Evolutionary conservation across 2,888 invertebrate species (phyloP), one percentile per base, ranked within the genome.

Genomic region (Ormyrus thymus): DNA sequence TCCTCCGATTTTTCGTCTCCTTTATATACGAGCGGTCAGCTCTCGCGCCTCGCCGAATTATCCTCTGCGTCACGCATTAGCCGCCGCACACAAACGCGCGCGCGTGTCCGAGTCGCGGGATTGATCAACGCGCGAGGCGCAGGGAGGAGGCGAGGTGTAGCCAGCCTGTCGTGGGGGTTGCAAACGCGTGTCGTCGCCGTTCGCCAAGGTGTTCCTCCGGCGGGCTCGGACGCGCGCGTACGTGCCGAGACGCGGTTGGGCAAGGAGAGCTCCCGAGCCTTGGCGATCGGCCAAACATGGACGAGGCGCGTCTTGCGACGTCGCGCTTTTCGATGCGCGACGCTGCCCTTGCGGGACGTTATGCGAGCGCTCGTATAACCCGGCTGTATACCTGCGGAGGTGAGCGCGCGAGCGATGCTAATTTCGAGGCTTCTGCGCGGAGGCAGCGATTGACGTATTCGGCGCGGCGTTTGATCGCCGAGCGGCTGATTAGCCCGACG

Each of bases 271-370:
- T 7, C n/a, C 3, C 64, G 62, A 85, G 86, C 87, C 87, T 88
- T 88, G 88, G 87, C 86, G 83, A 83, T 84, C 84, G 79, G 83
- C 88, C 88, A 88, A 86, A 84, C 83, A 84, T 84, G 83, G 84
- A 84, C 83, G 84, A 86, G 87, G 86, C n/a, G 85, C 84, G 84
- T 85, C 85, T 84, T 84, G 86, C 84, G 84, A 85, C 29, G 29
- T 29, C 29, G 29, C 29, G 29, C 29, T 29, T 29, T 29, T 29
- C 4, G 4, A 29, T 29, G 29, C 29, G 53, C 56, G 56, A 78
- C 5, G 8, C 7, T 55, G 53, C 53, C 65, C 43, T 70, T 58
- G n/a, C 29, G 43, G 71, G 46, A 65, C 61, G n/a, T 59, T 59
- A 59, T 56, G 46, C n/a, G 45, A 43, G 43, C 58, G 58, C 13